These are phyloP conservation scores for Andrena fulva DNA, from an alignment of 2,888 invertebrate species.

Conservation along the genomic window DNA sequence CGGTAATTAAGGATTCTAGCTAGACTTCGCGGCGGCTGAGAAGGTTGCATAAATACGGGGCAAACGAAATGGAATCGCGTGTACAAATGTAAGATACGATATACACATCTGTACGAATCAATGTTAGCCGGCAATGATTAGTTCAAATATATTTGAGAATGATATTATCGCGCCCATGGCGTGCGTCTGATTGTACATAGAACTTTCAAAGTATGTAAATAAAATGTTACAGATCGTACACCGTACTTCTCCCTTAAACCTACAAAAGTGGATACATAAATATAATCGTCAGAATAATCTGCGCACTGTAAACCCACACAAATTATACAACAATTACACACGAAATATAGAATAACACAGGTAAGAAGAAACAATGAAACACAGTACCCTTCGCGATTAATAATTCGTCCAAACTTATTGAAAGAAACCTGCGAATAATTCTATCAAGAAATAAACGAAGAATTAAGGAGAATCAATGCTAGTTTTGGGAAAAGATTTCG, in stretches of 20 bases:
- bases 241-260: neutral
- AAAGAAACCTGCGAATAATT: neutral
- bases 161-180: slow-evolving; percentile 31
- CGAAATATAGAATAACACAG: neutral
- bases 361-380: too few relatives aligned
- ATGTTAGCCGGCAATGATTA: slow-evolving; percentile 22
- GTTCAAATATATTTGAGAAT: slow-evolving; percentile 27
- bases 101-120: slow-evolving; percentile 5
- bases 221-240: slow-evolving; percentile 57
- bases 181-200: slow-evolving; percentile 42
- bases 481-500: neutral
- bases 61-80: neutral
- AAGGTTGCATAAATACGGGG: neutral
- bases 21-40: neutral
- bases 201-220: slow-evolving; percentile 58
- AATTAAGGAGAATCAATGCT: neutral
- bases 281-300: neutral
- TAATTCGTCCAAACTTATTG: neutral
- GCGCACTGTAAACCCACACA: neutral
- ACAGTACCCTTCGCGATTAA: too few relatives aligned
- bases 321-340: neutral
- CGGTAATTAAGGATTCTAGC: neutral
- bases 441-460: too few relatives aligned
- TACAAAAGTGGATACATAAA: neutral
- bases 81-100: slow-evolving; percentile 49